A percentile compares a stretch with the other conserved stretches of the same genome.
Evolutionary conservation across 2,888 invertebrate genomes (phyloP).

Genomic region (Oxytorus armatus): DNA sequence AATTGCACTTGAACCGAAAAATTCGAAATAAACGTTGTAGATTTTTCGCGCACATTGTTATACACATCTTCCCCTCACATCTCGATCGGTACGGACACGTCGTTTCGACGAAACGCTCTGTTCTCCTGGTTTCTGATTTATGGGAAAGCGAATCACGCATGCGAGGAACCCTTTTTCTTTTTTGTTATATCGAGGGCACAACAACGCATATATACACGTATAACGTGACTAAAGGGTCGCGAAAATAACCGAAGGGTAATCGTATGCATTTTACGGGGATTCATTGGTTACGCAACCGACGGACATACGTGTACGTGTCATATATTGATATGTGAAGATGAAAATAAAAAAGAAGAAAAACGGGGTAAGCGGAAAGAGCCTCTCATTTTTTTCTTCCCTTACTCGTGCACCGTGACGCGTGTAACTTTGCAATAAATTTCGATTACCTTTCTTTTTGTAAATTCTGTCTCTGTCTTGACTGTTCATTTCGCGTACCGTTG

Average conservation of each 20-base stretch:
- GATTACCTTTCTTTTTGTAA: conserved; percentile 71
- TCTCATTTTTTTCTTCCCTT: conserved; percentile 71
- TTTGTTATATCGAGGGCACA: conserved; percentile 73
- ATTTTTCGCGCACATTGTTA: conserved; percentile 49
- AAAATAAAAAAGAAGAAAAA: no score
- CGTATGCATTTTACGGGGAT: conserved; percentile 81
- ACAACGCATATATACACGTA: conserved; percentile 67
- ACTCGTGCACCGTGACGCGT: conserved; percentile 76
- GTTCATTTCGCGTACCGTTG: conserved; percentile 59
- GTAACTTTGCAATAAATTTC: conserved; percentile 81
- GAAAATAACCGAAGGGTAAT: conserved; percentile 77
- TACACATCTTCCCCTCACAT: conserved; percentile 28
- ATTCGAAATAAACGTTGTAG: conserved; percentile 40
- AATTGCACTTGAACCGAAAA: conserved; percentile 19
- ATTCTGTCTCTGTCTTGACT: conserved; percentile 58
- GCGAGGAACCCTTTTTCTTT: conserved; percentile 71
- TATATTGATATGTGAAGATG: conserved; percentile 27
- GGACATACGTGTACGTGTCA: conserved; percentile 44
- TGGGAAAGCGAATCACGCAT: conserved; percentile 74
- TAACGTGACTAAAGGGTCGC: conserved; percentile 73
- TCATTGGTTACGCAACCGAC: conserved; percentile 55
- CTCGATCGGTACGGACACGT: background rate
- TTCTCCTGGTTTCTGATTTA: conserved; percentile 74
- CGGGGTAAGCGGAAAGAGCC: conserved; percentile 25
- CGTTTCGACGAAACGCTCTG: conserved; percentile 31